These are phyloP conservation scores for Stenoptilia bipunctidactyla DNA, from an alignment of 2,888 invertebrate species.

Conservation along the genomic window DNA sequence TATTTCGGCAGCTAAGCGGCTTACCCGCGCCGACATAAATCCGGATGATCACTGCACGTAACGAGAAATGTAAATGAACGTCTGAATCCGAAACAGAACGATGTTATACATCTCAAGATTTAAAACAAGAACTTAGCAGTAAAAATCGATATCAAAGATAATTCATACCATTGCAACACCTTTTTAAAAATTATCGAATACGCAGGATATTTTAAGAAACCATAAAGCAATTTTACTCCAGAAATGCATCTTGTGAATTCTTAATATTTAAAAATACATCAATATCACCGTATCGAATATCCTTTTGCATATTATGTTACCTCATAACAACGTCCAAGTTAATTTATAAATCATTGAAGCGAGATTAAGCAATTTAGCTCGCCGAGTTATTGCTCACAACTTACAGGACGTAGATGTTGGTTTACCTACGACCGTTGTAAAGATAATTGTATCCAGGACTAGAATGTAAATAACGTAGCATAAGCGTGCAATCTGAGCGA, in stretches of 20 bases:
- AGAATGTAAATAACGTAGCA: too few relatives aligned
- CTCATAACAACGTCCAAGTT: constrained; percentile 34
- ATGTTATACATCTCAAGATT: not conserved
- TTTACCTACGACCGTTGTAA: not conserved
- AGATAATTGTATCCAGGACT: constrained; percentile 1
- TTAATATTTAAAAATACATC: constrained; percentile 20
- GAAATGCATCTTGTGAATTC: constrained; percentile 8
- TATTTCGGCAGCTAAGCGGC: constrained; percentile 58
- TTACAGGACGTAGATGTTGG: not conserved
- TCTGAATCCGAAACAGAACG: not conserved
- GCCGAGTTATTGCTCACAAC: not conserved
- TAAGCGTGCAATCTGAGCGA: too few relatives aligned
- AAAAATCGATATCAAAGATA: too few relatives aligned
- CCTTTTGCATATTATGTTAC: constrained; percentile 47
- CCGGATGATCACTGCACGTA: constrained; percentile 21
- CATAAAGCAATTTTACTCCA: not conserved
- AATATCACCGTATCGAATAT: constrained; percentile 38
- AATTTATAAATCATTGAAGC: constrained; percentile 25
- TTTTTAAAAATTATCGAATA: too few relatives aligned
- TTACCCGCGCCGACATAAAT: constrained; percentile 52
- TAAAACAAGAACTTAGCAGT: too few relatives aligned
- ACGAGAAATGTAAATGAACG: not conserved
- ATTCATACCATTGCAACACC: too few relatives aligned
- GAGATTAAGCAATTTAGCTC: constrained; percentile 47
- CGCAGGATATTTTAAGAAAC: not conserved